These are phyloP conservation scores for Muscicapa comitata DNA, from an alignment of 2,797 vertebrate species.

Conservation along the genomic window DNA sequence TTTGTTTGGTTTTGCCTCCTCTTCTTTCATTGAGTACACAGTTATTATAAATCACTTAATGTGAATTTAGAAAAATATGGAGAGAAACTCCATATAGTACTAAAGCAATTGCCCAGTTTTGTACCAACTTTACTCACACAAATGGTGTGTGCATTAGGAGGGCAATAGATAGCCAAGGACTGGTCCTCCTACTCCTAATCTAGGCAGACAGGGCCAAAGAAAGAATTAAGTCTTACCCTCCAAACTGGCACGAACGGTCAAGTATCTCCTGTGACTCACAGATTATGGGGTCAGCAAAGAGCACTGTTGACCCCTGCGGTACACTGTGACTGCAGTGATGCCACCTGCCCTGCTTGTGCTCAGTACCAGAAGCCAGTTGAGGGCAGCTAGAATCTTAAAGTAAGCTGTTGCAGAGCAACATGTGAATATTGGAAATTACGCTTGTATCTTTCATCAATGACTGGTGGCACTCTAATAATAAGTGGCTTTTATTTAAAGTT, in stretches of 20 bases:
- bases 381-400: neutral
- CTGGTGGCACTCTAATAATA: neutral
- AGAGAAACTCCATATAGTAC: neutral
- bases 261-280: accelerated
- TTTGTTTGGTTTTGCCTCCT: neutral
- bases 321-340: accelerated
- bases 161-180: neutral
- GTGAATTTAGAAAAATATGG: neutral
- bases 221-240: neutral
- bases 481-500: neutral
- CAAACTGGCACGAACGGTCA: neutral
- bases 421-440: neutral
- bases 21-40: neutral
- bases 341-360: neutral
- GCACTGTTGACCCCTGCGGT: accelerated
- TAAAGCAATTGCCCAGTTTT: neutral
- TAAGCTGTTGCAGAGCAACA: neutral
- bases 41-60: neutral
- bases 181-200: neutral
- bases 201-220: neutral
- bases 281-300: neutral
- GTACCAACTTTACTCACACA: neutral
- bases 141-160: neutral
- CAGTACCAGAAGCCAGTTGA: neutral
- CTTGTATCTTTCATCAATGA: neutral